These are phyloP conservation scores for Megalurothrips usitatus DNA, from an alignment of 2,888 invertebrate species.

Conservation along the genomic window DNA sequence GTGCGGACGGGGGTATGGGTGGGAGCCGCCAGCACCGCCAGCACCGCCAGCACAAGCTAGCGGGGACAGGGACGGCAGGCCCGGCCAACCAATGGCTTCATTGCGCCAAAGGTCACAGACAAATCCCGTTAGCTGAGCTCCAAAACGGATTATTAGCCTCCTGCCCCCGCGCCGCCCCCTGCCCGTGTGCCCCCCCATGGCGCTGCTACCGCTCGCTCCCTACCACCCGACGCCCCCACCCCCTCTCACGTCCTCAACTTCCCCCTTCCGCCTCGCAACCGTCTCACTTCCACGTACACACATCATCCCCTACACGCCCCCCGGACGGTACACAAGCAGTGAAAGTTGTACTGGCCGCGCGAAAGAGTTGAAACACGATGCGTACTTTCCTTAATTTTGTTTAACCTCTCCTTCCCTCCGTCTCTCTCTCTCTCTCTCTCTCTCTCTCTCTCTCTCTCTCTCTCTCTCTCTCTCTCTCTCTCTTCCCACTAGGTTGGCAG, in stretches of 20 bases:
- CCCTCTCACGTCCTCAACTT: neutral
- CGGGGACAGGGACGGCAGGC: neutral
- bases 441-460: too few relatives aligned
- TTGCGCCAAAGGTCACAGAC: constrained; percentile 17
- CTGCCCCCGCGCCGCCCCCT: neutral
- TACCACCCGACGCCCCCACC: neutral
- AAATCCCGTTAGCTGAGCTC: constrained; percentile 10
- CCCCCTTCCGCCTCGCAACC: neutral
- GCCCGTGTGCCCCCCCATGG: neutral
- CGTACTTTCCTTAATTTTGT: too few relatives aligned
- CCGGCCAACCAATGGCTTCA: neutral
- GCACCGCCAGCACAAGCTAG: neutral
- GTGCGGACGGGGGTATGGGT: neutral
- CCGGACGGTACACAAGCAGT: neutral
- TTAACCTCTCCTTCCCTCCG: neutral
- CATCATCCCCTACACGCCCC: neutral
- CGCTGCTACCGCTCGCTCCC: neutral
- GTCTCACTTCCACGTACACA: neutral
- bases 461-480: neutral
- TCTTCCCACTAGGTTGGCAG: neutral
- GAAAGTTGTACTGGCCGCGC: neutral
- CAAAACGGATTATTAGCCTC: neutral
- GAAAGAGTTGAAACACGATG: too few relatives aligned
- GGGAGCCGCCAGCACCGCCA: neutral
- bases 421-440: too few relatives aligned